Conservation (phyloP, 2,113 vertebrate genomes). For the Microtus ochrogaster region DNA sequence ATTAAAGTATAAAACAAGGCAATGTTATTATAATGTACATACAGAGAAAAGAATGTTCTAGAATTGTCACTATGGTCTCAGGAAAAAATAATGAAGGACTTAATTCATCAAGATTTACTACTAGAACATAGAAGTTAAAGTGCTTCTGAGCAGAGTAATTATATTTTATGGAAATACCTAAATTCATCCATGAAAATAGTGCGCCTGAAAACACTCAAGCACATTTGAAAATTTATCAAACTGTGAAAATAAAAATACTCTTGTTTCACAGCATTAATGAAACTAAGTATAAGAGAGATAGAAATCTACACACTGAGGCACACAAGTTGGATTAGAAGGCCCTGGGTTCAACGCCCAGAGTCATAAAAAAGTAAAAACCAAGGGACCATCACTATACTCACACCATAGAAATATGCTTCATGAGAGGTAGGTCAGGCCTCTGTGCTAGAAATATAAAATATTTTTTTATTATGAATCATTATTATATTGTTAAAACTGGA, state of each 20-base stretch:
- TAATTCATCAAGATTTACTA: neutral
- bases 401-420: neutral
- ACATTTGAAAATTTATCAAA: neutral
- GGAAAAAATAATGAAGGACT: neutral
- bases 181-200: neutral
- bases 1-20: neutral
- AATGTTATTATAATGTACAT: neutral
- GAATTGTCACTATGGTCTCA: neutral
- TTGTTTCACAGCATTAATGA: neutral
- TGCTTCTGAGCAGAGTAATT: neutral
- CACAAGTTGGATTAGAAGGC: neutral
- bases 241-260: conserved; percentile 1
- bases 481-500: neutral
- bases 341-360: neutral
- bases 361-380: neutral
- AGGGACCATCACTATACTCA: neutral
- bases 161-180: neutral
- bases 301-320: neutral
- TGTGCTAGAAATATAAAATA: neutral
- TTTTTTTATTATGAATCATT: too few relatives aligned
- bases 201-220: neutral
- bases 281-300: neutral
- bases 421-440: neutral
- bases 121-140: neutral
- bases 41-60: neutral